These are phyloP conservation scores for fruit fly (Drosophila melanogaster) DNA, from an alignment of 1,140 invertebrate genomes.

Conservation along the genomic window DNA sequence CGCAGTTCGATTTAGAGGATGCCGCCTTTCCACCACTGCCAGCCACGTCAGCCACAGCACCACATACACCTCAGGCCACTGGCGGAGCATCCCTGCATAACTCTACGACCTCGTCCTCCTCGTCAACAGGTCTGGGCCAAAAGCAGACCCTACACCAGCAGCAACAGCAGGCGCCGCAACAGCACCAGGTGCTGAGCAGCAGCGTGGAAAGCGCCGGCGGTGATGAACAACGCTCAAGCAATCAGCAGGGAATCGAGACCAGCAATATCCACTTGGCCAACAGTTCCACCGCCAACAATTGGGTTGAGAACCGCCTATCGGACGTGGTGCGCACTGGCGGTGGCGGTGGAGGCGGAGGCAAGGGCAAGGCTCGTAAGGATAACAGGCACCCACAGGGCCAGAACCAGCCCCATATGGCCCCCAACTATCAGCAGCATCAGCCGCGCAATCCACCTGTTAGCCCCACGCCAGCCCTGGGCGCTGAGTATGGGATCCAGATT, in stretches of 20 bases:
- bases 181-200: conserved; percentile 20
- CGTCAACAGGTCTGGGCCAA: conserved; percentile 17
- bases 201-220: conserved; percentile 40
- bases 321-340: conserved; percentile 90
- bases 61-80: conserved; percentile 51
- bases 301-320: conserved; percentile 87
- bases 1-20: conserved; percentile 92
- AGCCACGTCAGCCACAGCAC: conserved; percentile 57
- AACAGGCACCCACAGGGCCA: conserved; percentile 61
- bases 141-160: conserved; percentile 40
- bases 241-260: conserved; percentile 51
- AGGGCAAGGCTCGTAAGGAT: conserved; percentile 84
- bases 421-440: conserved; percentile 69
- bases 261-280: conserved; percentile 44
- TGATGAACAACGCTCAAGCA: conserved; percentile 54
- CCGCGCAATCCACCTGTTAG: conserved; percentile 59
- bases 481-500: conserved; percentile 36
- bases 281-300: conserved; percentile 69
- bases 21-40: conserved; percentile 93
- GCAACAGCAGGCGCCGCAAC: conserved; percentile 43
- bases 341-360: conserved; percentile 48
- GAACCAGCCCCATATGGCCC: conserved; percentile 73
- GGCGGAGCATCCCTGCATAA: conserved; percentile 60
- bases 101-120: conserved; percentile 23
- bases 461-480: conserved; percentile 50